Base-by-base conservation (phyloP, 2,797 vertebrate species). In the Pangasius mekongensis region DNA sequence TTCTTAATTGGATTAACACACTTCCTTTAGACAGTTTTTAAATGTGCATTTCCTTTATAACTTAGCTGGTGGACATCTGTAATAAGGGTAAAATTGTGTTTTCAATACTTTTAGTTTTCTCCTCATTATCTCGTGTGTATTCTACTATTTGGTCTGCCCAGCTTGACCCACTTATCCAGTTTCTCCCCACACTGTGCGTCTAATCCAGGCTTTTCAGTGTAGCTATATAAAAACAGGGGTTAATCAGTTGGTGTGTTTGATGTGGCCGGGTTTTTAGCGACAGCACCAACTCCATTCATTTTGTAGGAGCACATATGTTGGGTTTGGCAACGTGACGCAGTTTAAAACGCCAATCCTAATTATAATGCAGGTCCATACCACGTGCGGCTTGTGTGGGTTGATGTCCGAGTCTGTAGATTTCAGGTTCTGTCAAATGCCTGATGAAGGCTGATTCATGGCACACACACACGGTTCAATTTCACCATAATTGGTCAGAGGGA, bases 91-190 rank as follows among this genome's bases (percentile, higher is more conserved):
- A 8, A 10, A 30, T 47, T 9, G 3, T 62, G 43, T 73, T 49
- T 86, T 13, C 3, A 33, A n/a, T 5, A 52, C 14, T 69, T 81
- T 49, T 30, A 24, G 10, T 33, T 83, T 71, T 84, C 13, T 22
- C 33, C 39, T 24, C 18, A 33, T 86, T 47, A 80, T 16, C 27
- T 33, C 33, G 33, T 71, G 16, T 78, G 56, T 73, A 54, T 52
- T 52, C 33, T 83, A 87, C 9, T 49, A 54, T 94, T 88, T 90
- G 91, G 67, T 90, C 91, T 93, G 90, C 89, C 92, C 74, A 91
- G 89, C 89, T 93, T 96, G 95, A 96, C 95, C 95, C 94, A 96
- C 92, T 95, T 95, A 92, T 94, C 88, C 83, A 90, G 90, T 92
- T 93, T 92, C 85, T 74, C 43, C 52, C 52, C 73, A 60, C 36